phyloP scores from a whole-genome alignment of 2,797 vertebrate genomes.

The Babyrousa celebensis region DNA sequence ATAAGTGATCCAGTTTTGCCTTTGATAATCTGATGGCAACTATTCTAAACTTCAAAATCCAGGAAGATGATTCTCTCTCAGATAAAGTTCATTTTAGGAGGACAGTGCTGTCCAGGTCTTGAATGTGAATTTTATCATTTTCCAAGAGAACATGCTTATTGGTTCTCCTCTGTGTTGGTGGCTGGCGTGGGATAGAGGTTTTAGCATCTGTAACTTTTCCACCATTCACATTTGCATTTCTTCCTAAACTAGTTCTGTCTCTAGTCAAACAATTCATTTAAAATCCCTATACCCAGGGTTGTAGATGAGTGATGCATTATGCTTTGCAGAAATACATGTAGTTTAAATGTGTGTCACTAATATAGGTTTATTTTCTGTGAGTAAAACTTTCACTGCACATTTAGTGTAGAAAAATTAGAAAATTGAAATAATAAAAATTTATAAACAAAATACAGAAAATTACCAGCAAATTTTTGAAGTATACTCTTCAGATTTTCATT shows the following conservation, averaged over 20 bases:
- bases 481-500: background rate
- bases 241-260: background rate
- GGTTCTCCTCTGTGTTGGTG: background rate
- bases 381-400: background rate
- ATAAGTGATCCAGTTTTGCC: background rate
- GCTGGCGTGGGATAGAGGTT: background rate
- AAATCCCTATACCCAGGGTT: background rate
- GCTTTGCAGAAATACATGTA: background rate
- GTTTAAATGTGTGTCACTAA: background rate
- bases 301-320: background rate
- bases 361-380: background rate
- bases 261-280: background rate
- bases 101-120: background rate
- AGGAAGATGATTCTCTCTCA: background rate
- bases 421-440: background rate
- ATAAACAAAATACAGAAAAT: background rate
- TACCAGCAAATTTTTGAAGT: background rate
- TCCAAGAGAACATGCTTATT: background rate
- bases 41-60: background rate
- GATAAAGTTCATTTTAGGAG: background rate
- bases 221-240: background rate
- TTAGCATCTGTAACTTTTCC: background rate
- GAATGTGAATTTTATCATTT: background rate
- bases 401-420: background rate
- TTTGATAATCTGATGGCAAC: background rate